Evolutionary conservation across 2,797 vertebrate species (phyloP), one percentile per base, ranked within the genome.

Genomic region (Botia almorhae): DNA sequence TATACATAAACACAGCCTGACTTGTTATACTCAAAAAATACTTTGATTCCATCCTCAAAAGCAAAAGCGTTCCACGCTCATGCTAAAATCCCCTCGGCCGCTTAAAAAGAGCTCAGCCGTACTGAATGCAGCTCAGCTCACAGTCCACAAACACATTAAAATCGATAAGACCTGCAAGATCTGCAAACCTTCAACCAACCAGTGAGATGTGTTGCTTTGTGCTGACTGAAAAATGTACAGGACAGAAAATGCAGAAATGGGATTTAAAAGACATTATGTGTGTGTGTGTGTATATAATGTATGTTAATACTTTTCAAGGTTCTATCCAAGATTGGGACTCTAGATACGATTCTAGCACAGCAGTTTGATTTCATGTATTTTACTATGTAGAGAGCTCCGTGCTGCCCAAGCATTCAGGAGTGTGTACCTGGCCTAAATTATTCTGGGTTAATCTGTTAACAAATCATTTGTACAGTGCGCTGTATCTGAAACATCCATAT

Each of bases 121-220:
- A 67, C 12, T 5, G 50, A 64, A 72, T 67, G 17, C 23, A 51
- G 12, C n/a, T 58, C 33, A 13, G n/a, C 56, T 72, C 65, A 39
- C 50, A 33, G 71, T 55, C 46, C 51, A 48, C 50, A 55, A 64
- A 61, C 43, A 43, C 53, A 74, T 65, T 81, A 21, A 81, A 74
- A 55, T 76, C 56, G 17, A 71, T 65, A 65, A 65, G 23, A 76
- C 58, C 74, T 63, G 23, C 23, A 17, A 19, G 16, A 56, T 46
- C 73, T 19, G 3, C 53, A 60, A 78, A 36, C 17, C 48, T 12
- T 19, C 16, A 13, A 33, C 36, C 4, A 26, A 26, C 33, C 76
- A 67, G 65, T 68, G 33, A 60, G 68, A 63, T 50, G 21, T 6
- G n/a, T 60, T 58, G 50, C 4, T 13, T 39, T 23, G 67, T 23